These are phyloP conservation scores for Mionectes olivaceus DNA, from an alignment of 2,797 vertebrate genomes.

Conservation along the genomic window DNA sequence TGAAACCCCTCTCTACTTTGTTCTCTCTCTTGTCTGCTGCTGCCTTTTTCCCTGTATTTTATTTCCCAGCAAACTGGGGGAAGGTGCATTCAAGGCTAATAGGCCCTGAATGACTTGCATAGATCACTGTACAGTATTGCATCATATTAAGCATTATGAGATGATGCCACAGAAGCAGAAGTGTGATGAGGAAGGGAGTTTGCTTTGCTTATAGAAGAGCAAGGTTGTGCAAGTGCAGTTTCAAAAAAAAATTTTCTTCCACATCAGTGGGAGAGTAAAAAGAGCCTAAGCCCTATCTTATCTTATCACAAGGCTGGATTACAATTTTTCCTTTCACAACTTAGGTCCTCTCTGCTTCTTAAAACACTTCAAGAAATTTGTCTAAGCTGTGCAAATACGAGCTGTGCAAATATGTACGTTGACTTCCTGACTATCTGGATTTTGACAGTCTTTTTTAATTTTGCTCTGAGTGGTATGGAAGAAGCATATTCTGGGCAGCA, in stretches of 20 bases:
- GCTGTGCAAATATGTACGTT: neutral
- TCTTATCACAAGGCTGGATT: neutral
- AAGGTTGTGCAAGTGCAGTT: neutral
- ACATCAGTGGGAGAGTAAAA: neutral
- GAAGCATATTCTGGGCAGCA: neutral
- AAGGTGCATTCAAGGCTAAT: neutral
- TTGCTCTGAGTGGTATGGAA: neutral
- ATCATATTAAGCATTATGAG: neutral
- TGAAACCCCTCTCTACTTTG: neutral
- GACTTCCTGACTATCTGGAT: neutral
- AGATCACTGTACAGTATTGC: neutral
- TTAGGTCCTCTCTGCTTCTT: neutral
- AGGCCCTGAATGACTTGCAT: neutral
- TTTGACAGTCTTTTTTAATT: neutral
- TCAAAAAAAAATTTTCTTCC: neutral
- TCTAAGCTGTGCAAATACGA: neutral
- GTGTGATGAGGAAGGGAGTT: neutral
- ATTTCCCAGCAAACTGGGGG: neutral
- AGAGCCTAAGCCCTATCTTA: neutral
- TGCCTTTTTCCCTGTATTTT: neutral
- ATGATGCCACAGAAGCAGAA: conserved; percentile 2
- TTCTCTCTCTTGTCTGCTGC: neutral
- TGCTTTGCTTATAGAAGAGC: neutral
- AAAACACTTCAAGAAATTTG: neutral
- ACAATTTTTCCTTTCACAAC: neutral